Percentiles rank a stretch among this genome's conserved stretches.
phyloP scores from a whole-genome alignment of 2,888 invertebrate genomes.

The Chironomus riparius region DNA sequence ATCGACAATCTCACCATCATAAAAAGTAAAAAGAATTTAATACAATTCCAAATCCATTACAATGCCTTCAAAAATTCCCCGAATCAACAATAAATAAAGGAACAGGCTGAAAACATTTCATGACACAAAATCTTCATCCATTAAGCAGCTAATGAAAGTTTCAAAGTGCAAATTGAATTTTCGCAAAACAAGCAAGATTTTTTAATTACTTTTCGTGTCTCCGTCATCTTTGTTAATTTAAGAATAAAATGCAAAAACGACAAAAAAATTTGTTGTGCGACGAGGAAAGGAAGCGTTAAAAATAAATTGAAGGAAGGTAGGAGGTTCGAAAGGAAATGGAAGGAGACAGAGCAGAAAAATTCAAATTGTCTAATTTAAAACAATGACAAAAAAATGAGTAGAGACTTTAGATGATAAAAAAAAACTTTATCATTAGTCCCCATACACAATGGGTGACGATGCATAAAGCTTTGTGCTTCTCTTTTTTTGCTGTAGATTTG shows the following conservation, averaged over 20 bases:
- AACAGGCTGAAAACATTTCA: background rate
- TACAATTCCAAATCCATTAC: no score
- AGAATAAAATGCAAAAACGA: background rate
- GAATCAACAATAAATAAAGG: background rate
- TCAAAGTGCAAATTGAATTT: slow-evolving; percentile 7
- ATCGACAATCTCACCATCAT: no score
- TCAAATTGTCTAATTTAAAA: background rate
- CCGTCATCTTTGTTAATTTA: background rate
- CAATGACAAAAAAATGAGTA: no score
- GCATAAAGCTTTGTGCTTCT: background rate
- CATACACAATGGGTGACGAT: background rate
- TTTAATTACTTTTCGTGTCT: background rate
- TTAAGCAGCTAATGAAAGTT: background rate
- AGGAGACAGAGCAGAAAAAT: background rate
- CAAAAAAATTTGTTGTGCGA: no score
- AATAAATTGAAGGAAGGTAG: no score
- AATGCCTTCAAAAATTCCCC: no score
- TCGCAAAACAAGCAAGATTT: background rate
- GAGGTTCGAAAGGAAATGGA: no score
- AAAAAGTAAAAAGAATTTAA: no score
- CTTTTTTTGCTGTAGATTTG: background rate
- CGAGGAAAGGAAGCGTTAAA: no score
- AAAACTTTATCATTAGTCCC: background rate
- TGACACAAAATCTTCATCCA: background rate
- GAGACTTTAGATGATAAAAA: no score